A percentile compares a stretch with the other conserved stretches of the same genome.
These are phyloP conservation scores for Orchestes rusci DNA, from an alignment of 2,888 invertebrate species.

Conservation along the genomic window DNA sequence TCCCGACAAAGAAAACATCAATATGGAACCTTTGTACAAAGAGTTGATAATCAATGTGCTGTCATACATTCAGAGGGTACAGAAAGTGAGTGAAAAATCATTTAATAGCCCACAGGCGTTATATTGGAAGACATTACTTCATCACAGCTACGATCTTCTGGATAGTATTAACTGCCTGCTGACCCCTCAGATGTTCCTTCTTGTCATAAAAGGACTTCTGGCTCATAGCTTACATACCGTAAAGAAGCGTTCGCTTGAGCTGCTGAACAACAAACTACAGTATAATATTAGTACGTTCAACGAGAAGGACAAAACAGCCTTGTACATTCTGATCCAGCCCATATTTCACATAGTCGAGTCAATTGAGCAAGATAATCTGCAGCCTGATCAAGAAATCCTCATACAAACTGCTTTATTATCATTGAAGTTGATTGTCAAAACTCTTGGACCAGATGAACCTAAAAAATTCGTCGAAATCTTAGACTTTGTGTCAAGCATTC, in stretches of 20 bases:
- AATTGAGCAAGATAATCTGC: constrained; percentile 40
- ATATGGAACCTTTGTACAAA: constrained; percentile 59
- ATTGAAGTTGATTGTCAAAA: constrained; percentile 72
- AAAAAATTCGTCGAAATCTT: constrained; percentile 64
- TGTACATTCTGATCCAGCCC: constrained; percentile 55
- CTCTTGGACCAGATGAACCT: constrained; percentile 60
- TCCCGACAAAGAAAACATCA: constrained; percentile 43
- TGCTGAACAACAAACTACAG: constrained; percentile 75
- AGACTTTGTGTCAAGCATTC: constrained; percentile 57
- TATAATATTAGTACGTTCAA: constrained; percentile 55
- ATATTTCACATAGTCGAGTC: constrained; percentile 54
- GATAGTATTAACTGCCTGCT: constrained; percentile 75
- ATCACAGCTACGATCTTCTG: constrained; percentile 70
- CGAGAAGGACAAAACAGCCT: constrained; percentile 41
- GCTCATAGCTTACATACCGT: constrained; percentile 65
- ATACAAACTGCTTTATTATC: constrained; percentile 79
- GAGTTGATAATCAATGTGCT: constrained; percentile 61
- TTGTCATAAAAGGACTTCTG: constrained; percentile 67
- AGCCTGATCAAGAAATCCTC: constrained; percentile 58
- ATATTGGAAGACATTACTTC: constrained; percentile 77
- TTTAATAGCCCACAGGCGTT: constrained; percentile 53
- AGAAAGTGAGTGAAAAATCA: constrained; percentile 55
- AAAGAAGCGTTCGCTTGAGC: constrained; percentile 73
- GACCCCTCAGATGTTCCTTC: constrained; percentile 71
- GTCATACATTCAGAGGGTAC: constrained; percentile 58